Conservation (phyloP, 2,888 invertebrate species). For the Auanema sp. region DNA sequence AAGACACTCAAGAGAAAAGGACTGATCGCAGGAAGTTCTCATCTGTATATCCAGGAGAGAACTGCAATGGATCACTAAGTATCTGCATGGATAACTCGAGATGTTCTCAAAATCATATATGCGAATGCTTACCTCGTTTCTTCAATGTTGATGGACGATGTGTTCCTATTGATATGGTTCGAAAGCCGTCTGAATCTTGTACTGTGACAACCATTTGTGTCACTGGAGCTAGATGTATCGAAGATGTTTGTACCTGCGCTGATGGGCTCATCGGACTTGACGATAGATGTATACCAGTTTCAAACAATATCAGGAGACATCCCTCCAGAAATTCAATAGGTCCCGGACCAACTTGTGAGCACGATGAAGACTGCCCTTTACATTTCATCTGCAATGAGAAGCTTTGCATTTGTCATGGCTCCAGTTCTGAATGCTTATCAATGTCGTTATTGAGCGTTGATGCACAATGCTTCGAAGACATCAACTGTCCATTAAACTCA, state of each 20-base stretch:
- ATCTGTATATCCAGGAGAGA: constrained; percentile 30
- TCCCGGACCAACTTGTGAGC: constrained; percentile 23
- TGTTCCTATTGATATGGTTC: constrained; percentile 28
- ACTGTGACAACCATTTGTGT: constrained; percentile 26
- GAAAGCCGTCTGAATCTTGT: constrained; percentile 34
- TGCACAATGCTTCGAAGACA: constrained; percentile 9
- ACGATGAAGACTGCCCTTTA: constrained; percentile 32
- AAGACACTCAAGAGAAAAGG: not conserved
- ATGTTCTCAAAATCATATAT: constrained; percentile 32
- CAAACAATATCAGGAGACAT: constrained; percentile 1
- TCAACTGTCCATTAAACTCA: constrained; percentile 10
- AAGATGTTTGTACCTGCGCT: constrained; percentile 27
- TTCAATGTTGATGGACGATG: constrained; percentile 30
- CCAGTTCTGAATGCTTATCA: constrained; percentile 23
- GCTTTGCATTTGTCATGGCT: constrained; percentile 33
- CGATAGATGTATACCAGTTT: constrained; percentile 21
- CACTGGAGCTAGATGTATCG: constrained; percentile 24
- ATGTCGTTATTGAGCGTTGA: constrained; percentile 7
- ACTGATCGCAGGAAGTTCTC: not conserved
- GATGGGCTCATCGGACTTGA: constrained; percentile 21
- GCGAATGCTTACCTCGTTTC: constrained; percentile 24
- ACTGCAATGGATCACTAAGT: constrained; percentile 23
- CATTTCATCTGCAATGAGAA: constrained; percentile 30
- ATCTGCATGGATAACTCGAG: constrained; percentile 36
- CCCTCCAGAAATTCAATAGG: constrained; percentile 2